phyloP scores from a whole-genome alignment of 2,888 invertebrate species.

The Callyntrura sp. region DNA sequence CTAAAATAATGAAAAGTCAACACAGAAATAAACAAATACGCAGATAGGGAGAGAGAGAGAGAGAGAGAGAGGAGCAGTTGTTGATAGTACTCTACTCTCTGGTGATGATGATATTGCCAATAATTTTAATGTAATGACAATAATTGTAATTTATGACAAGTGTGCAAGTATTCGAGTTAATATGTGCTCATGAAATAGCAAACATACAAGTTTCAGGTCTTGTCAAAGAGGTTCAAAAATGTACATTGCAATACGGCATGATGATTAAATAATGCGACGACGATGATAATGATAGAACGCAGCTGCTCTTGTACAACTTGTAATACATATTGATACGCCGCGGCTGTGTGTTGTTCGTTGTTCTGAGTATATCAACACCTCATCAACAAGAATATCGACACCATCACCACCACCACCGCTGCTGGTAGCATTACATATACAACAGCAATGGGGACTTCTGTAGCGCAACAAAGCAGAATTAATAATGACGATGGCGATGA shows the following conservation, averaged over 20 bases:
- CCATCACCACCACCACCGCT: constrained; percentile 26
- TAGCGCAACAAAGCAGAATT: constrained; percentile 53
- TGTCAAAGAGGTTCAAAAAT: background rate
- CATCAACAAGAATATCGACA: constrained; percentile 62
- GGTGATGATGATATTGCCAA: constrained; percentile 58
- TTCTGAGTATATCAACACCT: constrained; percentile 57
- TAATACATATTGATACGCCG: background rate
- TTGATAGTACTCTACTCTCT: too few relatives aligned
- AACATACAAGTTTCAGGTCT: constrained; percentile 16
- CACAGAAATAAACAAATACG: background rate
- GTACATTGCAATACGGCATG: constrained; percentile 2
- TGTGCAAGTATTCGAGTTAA: constrained; percentile 43
- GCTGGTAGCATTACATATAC: too few relatives aligned
- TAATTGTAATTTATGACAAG: constrained; percentile 64
- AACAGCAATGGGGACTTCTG: constrained; percentile 2
- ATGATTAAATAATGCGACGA: constrained; percentile 52
- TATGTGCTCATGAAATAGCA: constrained; percentile 14
- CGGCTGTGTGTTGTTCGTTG: constrained; percentile 38
- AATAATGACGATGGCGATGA: too few relatives aligned
- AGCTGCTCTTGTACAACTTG: constrained; percentile 25
- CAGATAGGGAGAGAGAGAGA: background rate
- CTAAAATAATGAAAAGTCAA: constrained; percentile 54
- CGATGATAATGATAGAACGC: constrained; percentile 53
- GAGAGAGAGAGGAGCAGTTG: background rate
- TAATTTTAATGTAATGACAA: constrained; percentile 65